Evolutionary conservation across 2,888 invertebrate genomes (phyloP).

Genomic region (Neocrepidodera transversa): DNA sequence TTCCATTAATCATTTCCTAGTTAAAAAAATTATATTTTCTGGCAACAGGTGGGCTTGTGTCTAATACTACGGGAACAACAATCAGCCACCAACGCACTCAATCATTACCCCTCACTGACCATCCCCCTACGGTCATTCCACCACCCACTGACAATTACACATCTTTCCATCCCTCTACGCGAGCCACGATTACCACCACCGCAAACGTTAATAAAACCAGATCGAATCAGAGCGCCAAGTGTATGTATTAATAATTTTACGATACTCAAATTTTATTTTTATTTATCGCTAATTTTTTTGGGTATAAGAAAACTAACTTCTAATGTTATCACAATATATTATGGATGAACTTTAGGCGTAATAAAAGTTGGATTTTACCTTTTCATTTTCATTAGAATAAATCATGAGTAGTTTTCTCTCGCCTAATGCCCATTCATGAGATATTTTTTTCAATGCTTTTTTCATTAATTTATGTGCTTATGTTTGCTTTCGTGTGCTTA

Average conservation of each 20-base stretch:
- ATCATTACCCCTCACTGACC: conserved; percentile 68
- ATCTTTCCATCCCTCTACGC: conserved; percentile 35
- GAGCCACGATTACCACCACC: conserved; percentile 45
- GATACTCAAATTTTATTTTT: too few relatives aligned
- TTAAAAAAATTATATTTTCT: conserved; percentile 45
- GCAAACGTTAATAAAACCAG: conserved; percentile 49
- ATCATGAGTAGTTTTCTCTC: too few relatives aligned
- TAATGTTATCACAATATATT: too few relatives aligned
- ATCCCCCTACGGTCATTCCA: conserved; percentile 45
- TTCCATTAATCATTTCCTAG: too few relatives aligned
- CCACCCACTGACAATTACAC: conserved; percentile 35
- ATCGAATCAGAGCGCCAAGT: conserved; percentile 54
- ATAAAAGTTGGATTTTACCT: too few relatives aligned
- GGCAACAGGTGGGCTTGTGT: conserved; percentile 53
- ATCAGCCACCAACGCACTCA: conserved; percentile 71
- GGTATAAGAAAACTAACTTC: too few relatives aligned
- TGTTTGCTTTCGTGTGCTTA: neutral
- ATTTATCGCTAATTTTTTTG: too few relatives aligned
- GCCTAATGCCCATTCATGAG: too few relatives aligned
- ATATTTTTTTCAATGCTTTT: too few relatives aligned
- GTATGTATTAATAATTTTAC: conserved; percentile 59
- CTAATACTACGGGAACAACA: conserved; percentile 47
- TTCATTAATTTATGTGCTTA: neutral
- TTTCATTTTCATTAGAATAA: too few relatives aligned
- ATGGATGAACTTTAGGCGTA: too few relatives aligned